Evolutionary conservation across 2,113 vertebrate species (phyloP), one percentile per base, ranked within the genome.

Genomic region (Odobenus rosmarus): DNA sequence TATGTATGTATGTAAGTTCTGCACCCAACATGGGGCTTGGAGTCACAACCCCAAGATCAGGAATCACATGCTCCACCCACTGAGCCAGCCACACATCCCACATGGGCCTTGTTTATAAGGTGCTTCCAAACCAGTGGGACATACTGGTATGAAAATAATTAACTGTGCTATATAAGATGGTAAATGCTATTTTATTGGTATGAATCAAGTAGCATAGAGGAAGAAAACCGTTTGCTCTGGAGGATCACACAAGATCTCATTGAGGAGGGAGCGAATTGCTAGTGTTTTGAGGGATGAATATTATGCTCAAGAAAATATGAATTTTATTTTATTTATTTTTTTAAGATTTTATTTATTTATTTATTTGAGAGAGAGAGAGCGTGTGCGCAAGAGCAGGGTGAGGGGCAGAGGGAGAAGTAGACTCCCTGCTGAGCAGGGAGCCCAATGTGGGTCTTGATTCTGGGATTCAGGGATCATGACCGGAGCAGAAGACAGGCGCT

Each of bases 71-170:
- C 8, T 77, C 42, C 7, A 49, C 26, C 23, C 14, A 49, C 26
- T 28, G 7, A 77, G 26, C 74, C 42, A 77, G 26, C 42, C 74
- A 49, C 42, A 7, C 18, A 7, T 42, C 74, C 42, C 36, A 74
- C 4, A 5, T 64, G 8, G 21, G 62, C 16, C 53, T 94, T 97
- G 31, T 90, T 89, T 86, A 90, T 31, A 93, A 93, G 19, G 36
- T 95, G 26, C 31, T 67, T 7, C 36, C n/a, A 90, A 46, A 53
- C 46, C 14, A 42, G 21, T 49, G 46, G 62, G 16, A 76, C 33
- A 76, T 71, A 95, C 15, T 39, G 23, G 71, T 26, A 21, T 87
- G n/a, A 90, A 95, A 93, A 90, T 62, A 88, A 93, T 49, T 77
- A 23, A 33, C 61, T 24, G 13, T 21, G 16, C 16, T 67, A 11